These are phyloP conservation scores for Drosophila repletoides DNA, from an alignment of 1,140 invertebrate species.

Conservation along the genomic window DNA sequence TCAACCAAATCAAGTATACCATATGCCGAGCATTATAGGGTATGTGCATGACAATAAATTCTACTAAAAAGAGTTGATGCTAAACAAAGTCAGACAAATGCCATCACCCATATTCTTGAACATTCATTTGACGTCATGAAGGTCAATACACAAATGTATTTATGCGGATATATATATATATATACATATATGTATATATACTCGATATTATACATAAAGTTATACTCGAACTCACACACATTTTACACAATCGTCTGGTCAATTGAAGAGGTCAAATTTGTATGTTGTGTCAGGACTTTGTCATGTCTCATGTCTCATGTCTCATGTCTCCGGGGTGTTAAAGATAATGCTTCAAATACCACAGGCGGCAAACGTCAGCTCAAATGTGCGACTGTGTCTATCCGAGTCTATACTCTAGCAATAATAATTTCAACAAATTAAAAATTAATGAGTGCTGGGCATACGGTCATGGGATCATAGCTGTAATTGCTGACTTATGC, in stretches of 20 bases:
- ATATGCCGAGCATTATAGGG: too few species aligned
- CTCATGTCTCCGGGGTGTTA: constrained; percentile 64
- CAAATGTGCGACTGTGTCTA: constrained; percentile 7
- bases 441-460: constrained; percentile 72
- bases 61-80: background rate
- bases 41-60: constrained; percentile 37
- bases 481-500: constrained; percentile 69
- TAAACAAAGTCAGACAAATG: background rate
- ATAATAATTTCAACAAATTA: constrained; percentile 78
- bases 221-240: background rate
- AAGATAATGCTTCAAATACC: constrained; percentile 61
- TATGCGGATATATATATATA: background rate
- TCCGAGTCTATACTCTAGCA: constrained; percentile 29
- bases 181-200: background rate
- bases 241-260: constrained; percentile 35
- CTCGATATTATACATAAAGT: too few species aligned
- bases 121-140: constrained; percentile 48
- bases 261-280: constrained; percentile 76
- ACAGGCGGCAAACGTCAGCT: constrained; percentile 28
- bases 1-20: too few species aligned
- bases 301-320: too few species aligned
- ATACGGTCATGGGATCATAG: constrained; percentile 73
- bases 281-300: constrained; percentile 49
- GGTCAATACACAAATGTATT: constrained; percentile 53
- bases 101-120: constrained; percentile 27